Conservation (phyloP, 2,113 vertebrate species). For the Antechinus flavipes region DNA sequence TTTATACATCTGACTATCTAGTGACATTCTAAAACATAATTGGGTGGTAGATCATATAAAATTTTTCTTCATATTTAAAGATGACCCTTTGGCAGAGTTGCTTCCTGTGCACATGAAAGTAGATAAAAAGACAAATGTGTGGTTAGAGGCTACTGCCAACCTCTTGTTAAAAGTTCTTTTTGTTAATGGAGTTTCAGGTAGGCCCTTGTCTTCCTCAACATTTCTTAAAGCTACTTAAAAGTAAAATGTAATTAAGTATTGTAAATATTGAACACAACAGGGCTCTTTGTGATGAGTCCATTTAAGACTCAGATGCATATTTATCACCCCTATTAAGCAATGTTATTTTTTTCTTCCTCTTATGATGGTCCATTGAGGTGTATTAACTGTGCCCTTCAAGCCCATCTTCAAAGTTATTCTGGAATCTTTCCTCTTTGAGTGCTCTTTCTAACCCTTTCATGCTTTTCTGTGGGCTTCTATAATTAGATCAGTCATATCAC, state of each 20-base stretch:
- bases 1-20: not conserved
- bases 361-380: constrained; percentile 65
- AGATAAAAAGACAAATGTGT: constrained; percentile 55
- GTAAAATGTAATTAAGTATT: not conserved
- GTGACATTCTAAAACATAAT: not conserved
- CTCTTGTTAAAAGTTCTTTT: constrained; percentile 65
- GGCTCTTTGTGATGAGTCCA: constrained; percentile 41
- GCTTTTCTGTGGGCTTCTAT: constrained; percentile 50
- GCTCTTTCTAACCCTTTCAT: constrained; percentile 22
- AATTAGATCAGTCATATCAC: constrained; percentile 56
- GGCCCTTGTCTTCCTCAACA: constrained; percentile 28
- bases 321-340: constrained; percentile 37
- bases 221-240: constrained; percentile 66
- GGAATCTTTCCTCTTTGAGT: constrained; percentile 29
- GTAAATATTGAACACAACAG: constrained; percentile 43
- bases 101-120: constrained; percentile 61
- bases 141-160: constrained; percentile 50
- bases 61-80: constrained; percentile 11
- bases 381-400: constrained; percentile 59
- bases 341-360: constrained; percentile 51
- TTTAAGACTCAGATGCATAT: constrained; percentile 59
- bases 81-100: constrained; percentile 26
- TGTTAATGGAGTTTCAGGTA: constrained; percentile 63
- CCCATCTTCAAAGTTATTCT: constrained; percentile 59
- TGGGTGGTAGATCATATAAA: not conserved